Base-by-base conservation (phyloP, 2,888 invertebrate genomes). In the Ptychoptera albimana region DNA sequence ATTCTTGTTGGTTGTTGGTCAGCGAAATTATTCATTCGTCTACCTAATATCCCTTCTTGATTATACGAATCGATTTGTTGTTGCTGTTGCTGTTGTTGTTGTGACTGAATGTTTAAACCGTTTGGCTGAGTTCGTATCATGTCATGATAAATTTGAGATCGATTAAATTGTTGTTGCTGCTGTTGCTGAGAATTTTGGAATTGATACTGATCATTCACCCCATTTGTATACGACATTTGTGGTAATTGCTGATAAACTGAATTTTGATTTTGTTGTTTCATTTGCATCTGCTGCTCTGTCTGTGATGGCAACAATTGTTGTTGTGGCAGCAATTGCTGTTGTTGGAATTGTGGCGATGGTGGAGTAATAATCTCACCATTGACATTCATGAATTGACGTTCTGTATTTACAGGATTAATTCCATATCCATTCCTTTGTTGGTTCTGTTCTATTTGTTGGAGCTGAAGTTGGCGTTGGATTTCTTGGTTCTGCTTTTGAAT, bases 301-400 rank as follows among this genome's bases (percentile, higher is more conserved):
- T 51, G 55, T 55, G 46, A 58, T 36, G 54, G 45, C 41, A 50
- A 50, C 36, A 47, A 57, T 40, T 49, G 52, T 37, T 48, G 48
- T 40, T 47, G 58, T 36, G 54, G 45, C 41, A 50, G 50, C 36
- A 47, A 57, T 40, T 49, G 52, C 39, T 48, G 48, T 40, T 46
- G 61, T 7, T 68, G 66, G 2, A 68, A 63, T 44, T 69, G 70
- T 45, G 70, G 70, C 8, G 65, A 48, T 47, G 61, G 61, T 62
- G 74, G 46, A 61, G 64, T 50, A 23, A 23, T 23, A 23, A 23
- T 23, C 7, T 23, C 23, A 23, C 23, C 23, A 23, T 23, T 23
- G 3, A 7, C 3, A 7, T 23, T 23, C 7, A 23, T 23, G 7
- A 23, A 5, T 23, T 23, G 23, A 7, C 23, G 23, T 23, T 23